phyloP scores from a whole-genome alignment of 2,113 vertebrate species.

The Dunckerocampus dactyliophorus region DNA sequence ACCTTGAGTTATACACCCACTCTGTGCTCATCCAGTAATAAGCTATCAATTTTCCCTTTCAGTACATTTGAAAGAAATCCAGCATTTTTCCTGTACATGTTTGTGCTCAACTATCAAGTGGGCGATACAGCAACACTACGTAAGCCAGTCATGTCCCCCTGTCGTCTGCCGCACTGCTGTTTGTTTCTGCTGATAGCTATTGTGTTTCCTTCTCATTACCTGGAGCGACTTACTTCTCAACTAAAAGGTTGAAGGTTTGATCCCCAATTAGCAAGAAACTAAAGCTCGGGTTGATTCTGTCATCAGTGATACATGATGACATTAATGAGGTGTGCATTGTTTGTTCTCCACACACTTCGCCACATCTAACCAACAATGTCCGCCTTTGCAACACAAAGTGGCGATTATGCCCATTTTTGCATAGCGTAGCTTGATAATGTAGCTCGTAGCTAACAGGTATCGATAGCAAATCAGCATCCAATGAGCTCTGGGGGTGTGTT shows the following conservation, averaged over 20 bases:
- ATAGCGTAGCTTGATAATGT: no score
- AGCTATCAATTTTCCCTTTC: background rate
- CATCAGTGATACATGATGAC: background rate
- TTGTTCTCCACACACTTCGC: background rate
- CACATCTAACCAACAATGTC: background rate
- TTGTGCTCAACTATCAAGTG: background rate
- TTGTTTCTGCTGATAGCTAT: background rate
- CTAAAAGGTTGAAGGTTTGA: background rate
- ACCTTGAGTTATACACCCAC: background rate
- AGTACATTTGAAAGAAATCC: background rate
- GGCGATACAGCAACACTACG: background rate
- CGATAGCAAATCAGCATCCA: no score
- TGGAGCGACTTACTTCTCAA: no score
- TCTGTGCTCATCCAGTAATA: background rate
- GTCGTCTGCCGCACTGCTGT: background rate
- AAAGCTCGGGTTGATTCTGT: background rate
- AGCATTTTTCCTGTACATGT: background rate
- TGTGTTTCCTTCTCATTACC: no score
- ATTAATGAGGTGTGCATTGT: background rate
- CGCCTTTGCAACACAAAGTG: constrained; percentile 19
- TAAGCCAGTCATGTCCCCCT: background rate
- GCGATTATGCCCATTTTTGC: no score
- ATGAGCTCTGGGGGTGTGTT: no score
- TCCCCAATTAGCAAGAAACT: background rate
- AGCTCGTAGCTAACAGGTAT: no score